Base-by-base conservation (phyloP, 2,113 vertebrate genomes). In the Opisthocomus hoazin region DNA sequence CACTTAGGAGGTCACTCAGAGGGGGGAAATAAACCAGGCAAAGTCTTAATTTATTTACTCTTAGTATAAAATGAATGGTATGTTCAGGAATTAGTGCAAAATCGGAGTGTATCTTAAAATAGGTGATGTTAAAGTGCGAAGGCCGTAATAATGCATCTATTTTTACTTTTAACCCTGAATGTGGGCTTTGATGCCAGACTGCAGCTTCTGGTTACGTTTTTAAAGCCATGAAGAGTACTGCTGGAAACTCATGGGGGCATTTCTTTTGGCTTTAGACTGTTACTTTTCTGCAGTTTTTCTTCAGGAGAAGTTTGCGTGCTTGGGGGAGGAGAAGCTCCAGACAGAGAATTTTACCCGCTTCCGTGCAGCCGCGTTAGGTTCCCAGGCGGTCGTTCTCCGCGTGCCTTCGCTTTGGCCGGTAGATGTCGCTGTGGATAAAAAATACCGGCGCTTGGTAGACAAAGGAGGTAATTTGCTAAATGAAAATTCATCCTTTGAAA, bases 361-460 rank as follows among this genome's bases (percentile, higher is more conserved):
- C 6, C 51, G 23, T 63, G 14, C 19, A 51, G 84, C 84, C 78
- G 5, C 36, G 4, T 26, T 3, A 23, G n/a, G n/a, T n/a, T n/a
- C n/a, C n/a, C n/a, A n/a, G n/a, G n/a, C n/a, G n/a, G n/a, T n/a
- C n/a, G n/a, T n/a, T n/a, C n/a, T n/a, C n/a, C n/a, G n/a, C n/a
- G 74, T 77, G 41, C 43, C 89, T 96, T 78, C 79, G 34, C 87
- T 96, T 93, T 91, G 93, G 77, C 97, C 97, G 97, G 97, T 97
- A 98, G 98, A 90, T 98, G 97, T 98, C 96, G 30, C 96, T 93
- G 94, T 98, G 80, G 89, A 89, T 94, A 96, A 89, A 95, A 94
- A 95, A 94, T 84, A 54, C 89, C 87, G 94, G 92, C 8, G 34
- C 68, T 95, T 92, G 37, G 94, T 46, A 96, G 94, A 92, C 93